A percentile compares a stretch with the other conserved stretches of the same genome.
Conservation (phyloP, 2,797 vertebrate species). For the Macroramphosus scolopax region DNA sequence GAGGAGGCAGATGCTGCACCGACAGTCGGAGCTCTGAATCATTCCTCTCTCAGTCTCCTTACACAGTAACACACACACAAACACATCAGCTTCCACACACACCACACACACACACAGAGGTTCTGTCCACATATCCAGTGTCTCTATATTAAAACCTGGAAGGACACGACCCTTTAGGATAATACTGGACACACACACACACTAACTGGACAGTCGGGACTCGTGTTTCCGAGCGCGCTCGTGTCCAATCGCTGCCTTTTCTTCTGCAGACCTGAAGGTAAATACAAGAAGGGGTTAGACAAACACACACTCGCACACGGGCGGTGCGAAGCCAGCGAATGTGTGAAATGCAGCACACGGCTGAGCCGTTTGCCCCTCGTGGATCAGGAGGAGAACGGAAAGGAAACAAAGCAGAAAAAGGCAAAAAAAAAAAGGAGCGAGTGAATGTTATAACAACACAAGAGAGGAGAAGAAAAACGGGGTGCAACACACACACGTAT, state of each 20-base stretch:
- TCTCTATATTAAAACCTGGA: constrained; percentile 70
- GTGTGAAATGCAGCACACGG: constrained; percentile 70
- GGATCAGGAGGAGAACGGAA: constrained; percentile 32
- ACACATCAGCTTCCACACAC: constrained; percentile 12
- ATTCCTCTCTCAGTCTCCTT: background rate
- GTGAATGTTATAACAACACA: background rate
- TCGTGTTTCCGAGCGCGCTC: constrained; percentile 65
- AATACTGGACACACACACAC: constrained; percentile 51
- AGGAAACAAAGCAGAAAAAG: constrained; percentile 9
- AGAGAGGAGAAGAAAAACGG: background rate
- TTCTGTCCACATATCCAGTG: constrained; percentile 69
- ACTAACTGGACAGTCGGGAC: constrained; percentile 36
- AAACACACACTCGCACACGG: constrained; percentile 53
- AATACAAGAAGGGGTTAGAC: constrained; percentile 71
- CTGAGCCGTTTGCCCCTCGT: constrained; percentile 40
- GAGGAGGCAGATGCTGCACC: constrained; percentile 32
- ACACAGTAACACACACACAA: constrained; percentile 26
- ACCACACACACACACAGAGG: constrained; percentile 32
- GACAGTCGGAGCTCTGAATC: constrained; percentile 22
- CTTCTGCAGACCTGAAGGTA: constrained; percentile 69
- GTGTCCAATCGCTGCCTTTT: constrained; percentile 59
- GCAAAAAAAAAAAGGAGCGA: no score
- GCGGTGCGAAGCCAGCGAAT: constrained; percentile 39
- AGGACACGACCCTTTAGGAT: constrained; percentile 73
- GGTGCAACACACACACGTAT: background rate